A percentile compares a stretch with the other conserved stretches of the same genome.
Evolutionary conservation across 2,113 vertebrate species (phyloP).

Genomic region (Xiphophorus couchianus): DNA sequence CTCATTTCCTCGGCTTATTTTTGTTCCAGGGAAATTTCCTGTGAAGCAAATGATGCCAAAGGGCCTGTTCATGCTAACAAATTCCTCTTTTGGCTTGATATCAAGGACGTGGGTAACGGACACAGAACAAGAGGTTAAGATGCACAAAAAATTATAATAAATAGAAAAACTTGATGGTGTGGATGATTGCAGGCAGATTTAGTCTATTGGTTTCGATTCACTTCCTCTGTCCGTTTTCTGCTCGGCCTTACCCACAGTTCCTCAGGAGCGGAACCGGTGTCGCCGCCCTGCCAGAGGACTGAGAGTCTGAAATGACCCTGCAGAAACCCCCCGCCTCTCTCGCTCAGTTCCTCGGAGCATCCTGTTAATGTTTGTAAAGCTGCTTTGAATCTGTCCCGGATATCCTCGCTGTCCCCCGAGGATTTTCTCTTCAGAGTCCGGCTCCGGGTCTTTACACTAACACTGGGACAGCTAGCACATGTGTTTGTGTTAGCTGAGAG

Average conservation of each 20-base stretch:
- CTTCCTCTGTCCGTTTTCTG: conserved; percentile 62
- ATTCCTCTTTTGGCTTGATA: conserved; percentile 11
- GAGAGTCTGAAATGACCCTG: conserved; percentile 58
- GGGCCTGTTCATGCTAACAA: conserved; percentile 6
- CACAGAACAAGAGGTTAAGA: not conserved
- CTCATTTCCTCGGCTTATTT: conserved; percentile 42
- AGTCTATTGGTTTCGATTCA: conserved; percentile 70
- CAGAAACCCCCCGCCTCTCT: conserved; percentile 34
- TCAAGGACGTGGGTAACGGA: conserved; percentile 1
- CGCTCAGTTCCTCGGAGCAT: conserved; percentile 41
- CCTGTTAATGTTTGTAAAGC: conserved; percentile 72
- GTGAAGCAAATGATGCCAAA: conserved; percentile 13
- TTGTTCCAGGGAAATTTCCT: conserved; percentile 47
- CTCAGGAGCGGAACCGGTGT: conserved; percentile 49
- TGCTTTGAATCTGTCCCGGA: conserved; percentile 72
- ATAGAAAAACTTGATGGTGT: not conserved
- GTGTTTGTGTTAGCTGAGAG: conserved; percentile 55
- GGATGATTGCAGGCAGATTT: conserved; percentile 11
- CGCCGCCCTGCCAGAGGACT: conserved; percentile 41
- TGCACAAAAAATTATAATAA: too few species aligned
- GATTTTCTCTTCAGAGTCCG: conserved; percentile 49
- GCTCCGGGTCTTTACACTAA: conserved; percentile 40
- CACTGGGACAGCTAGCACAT: conserved; percentile 50
- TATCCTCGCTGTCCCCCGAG: conserved; percentile 62
- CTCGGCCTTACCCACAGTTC: conserved; percentile 54